These are phyloP conservation scores for Drosophila willistoni DNA, from an alignment of 1,140 invertebrate genomes.

Conservation along the genomic window DNA sequence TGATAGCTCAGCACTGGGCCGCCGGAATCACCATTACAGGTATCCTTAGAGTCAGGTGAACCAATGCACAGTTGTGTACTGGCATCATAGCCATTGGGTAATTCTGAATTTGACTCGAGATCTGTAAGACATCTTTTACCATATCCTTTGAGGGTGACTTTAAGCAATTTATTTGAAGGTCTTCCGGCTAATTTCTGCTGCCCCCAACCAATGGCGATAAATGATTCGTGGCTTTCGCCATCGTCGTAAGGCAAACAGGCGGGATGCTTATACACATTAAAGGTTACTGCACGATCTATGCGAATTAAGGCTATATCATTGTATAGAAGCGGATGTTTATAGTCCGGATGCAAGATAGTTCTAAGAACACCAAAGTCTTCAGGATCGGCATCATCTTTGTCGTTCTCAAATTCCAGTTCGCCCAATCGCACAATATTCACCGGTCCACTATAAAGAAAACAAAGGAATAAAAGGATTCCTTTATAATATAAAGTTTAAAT, in stretches of 20 bases:
- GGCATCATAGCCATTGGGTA: constrained; percentile 83
- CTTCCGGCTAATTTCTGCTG: constrained; percentile 40
- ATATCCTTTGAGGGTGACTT: constrained; percentile 83
- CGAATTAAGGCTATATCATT: constrained; percentile 73
- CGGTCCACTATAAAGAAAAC: constrained; percentile 33
- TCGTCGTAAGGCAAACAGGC: constrained; percentile 72
- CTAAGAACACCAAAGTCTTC: constrained; percentile 63
- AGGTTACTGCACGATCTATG: constrained; percentile 60
- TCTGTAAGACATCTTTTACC: constrained; percentile 14
- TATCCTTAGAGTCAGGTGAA: constrained; percentile 83
- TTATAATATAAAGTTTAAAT: no score
- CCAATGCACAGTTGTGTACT: constrained; percentile 88
- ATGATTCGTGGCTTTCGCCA: constrained; percentile 42
- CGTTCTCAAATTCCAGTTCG: constrained; percentile 68
- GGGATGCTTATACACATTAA: constrained; percentile 70
- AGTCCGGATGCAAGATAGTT: constrained; percentile 53
- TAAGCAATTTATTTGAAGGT: constrained; percentile 82
- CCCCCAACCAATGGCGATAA: constrained; percentile 77
- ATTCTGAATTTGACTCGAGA: constrained; percentile 39
- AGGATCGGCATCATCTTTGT: constrained; percentile 67
- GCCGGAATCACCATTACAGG: constrained; percentile 82
- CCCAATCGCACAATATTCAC: constrained; percentile 74
- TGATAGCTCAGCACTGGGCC: constrained; percentile 72
- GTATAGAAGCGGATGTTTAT: constrained; percentile 40
- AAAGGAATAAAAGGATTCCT: no score